Base-by-base conservation (phyloP, 30 jellyfish, hydroid and myxozoan genomes). In the Aurelia sp. region DNA sequence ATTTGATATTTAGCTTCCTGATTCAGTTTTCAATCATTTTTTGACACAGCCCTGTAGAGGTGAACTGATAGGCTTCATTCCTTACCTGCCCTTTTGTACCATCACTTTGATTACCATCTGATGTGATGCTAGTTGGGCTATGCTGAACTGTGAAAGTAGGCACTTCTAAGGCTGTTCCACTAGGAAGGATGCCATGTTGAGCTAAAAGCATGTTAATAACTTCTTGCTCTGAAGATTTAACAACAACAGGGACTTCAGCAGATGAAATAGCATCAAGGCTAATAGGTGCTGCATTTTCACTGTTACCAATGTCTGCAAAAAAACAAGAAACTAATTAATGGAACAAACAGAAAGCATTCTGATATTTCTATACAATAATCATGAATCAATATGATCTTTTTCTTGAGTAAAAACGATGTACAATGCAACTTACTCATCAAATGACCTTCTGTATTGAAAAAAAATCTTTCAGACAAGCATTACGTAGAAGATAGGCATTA, bases 161-260 rank as follows among this genome's bases (percentile, higher is more conserved):
- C 2, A 81, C 91, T 51, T 81, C 91, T 38, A 81, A 13, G 13
- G 91, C 55, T 35, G 48, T 64, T 6, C 84, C 52, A 22, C 41
- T 73, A 13, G 91, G 84, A 48, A 81, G 55, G 72, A 81, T 67
- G 3, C 91, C 91, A 81, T 81, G 91, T 51, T 81, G 84, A 4
- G 91, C 91, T 18, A 81, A 59, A 20, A 81, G 91, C 91, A 81
- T 81, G 53, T 67, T 81, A 16, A 81, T 81, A 27, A 81, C 91
- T 22, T 81, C 91, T 52, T 81, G 84, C 50, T 67, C 75, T 12
- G 84, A 38, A 17, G 91, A 44, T 35, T 81, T 81, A 11, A 62
- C 75, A 20, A 44, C 72, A 5, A 44, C 15, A 30, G 62, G 87
- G 53, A 11, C 70, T 18, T 59, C 84, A 12, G 18, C 88, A 40